These are phyloP conservation scores for Xiphorhynchus erythropygius DNA, from an alignment of 2,797 vertebrate species.

Conservation along the genomic window DNA sequence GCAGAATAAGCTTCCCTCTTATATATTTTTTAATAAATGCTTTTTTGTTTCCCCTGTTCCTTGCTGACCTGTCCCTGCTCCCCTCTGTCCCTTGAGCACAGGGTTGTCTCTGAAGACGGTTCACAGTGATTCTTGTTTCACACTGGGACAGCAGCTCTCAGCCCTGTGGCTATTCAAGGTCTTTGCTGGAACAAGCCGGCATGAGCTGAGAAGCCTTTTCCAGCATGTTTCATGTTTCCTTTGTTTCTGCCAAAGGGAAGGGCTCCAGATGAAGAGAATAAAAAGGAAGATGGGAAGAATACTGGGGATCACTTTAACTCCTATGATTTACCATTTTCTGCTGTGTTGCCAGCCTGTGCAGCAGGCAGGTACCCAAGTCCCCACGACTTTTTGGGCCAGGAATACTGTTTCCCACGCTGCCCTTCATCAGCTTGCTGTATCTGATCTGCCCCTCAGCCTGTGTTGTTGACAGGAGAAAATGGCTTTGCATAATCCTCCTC, in stretches of 20 bases:
- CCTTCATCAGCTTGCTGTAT: background rate
- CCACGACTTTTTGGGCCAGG: background rate
- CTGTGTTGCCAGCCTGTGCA: background rate
- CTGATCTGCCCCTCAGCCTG: background rate
- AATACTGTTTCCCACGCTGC: background rate
- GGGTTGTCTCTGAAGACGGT: background rate
- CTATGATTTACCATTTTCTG: background rate
- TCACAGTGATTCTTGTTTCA: background rate
- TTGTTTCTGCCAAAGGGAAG: background rate
- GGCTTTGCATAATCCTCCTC: background rate
- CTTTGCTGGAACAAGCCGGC: background rate
- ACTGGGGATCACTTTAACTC: background rate
- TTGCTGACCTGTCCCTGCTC: background rate
- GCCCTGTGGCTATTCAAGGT: background rate
- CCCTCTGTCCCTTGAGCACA: background rate
- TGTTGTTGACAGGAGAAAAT: background rate
- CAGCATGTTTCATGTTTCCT: background rate
- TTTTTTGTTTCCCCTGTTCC: background rate
- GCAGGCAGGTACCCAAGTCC: background rate
- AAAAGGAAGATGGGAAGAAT: background rate
- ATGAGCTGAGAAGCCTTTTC: background rate
- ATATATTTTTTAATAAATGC: background rate
- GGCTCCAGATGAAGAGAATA: background rate
- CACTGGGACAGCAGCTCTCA: background rate
- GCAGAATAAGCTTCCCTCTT: background rate